Evolutionary conservation across 2,113 vertebrate genomes (phyloP), one percentile per base, ranked within the genome.

Genomic region (Lethenteron camtschaticum): DNA sequence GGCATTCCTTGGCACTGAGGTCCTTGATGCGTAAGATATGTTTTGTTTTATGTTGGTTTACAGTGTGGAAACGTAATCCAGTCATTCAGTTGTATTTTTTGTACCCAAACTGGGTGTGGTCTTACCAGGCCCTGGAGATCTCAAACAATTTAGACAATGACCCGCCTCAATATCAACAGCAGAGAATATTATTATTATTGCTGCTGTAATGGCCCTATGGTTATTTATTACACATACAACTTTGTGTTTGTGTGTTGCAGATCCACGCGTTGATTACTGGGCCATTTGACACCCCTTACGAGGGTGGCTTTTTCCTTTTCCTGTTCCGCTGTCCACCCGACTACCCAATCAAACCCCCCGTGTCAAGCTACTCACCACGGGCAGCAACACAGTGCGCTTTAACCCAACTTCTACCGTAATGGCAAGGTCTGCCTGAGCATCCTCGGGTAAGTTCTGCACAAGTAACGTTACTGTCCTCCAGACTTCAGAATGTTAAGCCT

Each of bases 371-470:
- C 87, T 99, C 83, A 99, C 94, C 77, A 99, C 94, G 1, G 94
- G 94, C 70, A 91, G 90, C 81, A 96, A 95, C 84, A 99, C 86
- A 20, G 94, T 90, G 74, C 86, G 92, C 74, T 99, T 99, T 82
- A 99, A 99, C 80, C 94, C 78, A 99, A 97, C 83, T 97, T 97
- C 78, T 97, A 97, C 85, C 87, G 92, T 76, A 97, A 95, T 72
- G 92, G 92, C 79, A 97, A 97, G 75, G 92, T 97, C 74, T 97
- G 92, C 84, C 87, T 97, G 77, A 97, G 92, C 82, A 97, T 97
- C 77, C 83, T 97, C 56, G 92, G 92, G 91, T 96, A 81, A 85
- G 87, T 76, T 72, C 68, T 57, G 69, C 55, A 72, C 70, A 72
- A 76, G 2, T 57, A 16, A 56, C 56, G 14, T 57, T 24, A 66